Conservation (phyloP, 2,113 vertebrate genomes). For the Pitta sordida region DNA sequence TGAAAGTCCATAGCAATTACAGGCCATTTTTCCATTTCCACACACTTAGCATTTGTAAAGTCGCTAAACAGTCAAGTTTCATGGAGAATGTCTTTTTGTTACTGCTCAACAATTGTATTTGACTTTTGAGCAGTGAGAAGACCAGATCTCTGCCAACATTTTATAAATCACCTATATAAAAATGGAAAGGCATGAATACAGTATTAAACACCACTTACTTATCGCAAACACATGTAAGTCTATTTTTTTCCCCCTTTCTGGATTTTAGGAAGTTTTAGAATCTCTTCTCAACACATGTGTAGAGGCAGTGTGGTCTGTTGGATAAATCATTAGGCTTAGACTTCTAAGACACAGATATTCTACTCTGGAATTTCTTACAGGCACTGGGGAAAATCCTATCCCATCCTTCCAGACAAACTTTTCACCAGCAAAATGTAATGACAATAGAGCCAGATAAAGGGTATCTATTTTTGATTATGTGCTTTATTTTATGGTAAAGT, state of each 20-base stretch:
- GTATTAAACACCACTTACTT: constrained; percentile 19
- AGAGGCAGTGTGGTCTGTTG: background rate
- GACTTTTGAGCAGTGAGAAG: background rate
- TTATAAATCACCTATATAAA: constrained; percentile 20
- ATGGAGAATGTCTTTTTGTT: constrained; percentile 21
- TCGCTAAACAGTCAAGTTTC: background rate
- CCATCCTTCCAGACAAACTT: background rate
- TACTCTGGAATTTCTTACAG: background rate
- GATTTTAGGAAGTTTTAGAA: background rate
- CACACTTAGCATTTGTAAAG: constrained; percentile 8
- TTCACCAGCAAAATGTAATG: background rate
- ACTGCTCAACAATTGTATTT: background rate
- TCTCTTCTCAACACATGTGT: background rate
- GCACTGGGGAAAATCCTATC: background rate
- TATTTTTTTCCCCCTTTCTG: background rate
- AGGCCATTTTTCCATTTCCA: constrained; percentile 45
- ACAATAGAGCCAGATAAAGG: background rate
- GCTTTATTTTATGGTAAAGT: background rate
- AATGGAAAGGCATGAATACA: background rate
- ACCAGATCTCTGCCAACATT: background rate
- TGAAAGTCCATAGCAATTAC: background rate
- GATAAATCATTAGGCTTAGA: background rate
- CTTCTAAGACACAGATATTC: background rate
- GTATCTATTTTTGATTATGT: background rate
- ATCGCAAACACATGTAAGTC: background rate